A percentile compares a stretch with the other conserved stretches of the same genome.
These are phyloP conservation scores for Pseudoips prasinana DNA, from an alignment of 2,888 invertebrate species.

Conservation along the genomic window DNA sequence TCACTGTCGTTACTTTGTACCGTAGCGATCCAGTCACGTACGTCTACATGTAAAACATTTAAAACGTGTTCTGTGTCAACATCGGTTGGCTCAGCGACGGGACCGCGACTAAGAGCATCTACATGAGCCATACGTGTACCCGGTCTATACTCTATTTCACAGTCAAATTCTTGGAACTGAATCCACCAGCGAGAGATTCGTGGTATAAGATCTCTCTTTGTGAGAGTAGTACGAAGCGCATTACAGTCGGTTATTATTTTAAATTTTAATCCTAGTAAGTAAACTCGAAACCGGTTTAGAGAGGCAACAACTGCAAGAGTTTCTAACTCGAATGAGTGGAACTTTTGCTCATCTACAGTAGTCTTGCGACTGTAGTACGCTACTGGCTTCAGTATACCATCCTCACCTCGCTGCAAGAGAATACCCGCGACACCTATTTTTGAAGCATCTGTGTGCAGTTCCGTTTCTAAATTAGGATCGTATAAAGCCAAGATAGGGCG, in stretches of 20 bases:
- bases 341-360: slow-evolving; percentile 16
- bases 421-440: not conserved
- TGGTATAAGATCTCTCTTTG: slow-evolving; percentile 23
- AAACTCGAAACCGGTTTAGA: slow-evolving; percentile 17
- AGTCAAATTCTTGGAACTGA: slow-evolving; percentile 28
- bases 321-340: slow-evolving; percentile 15
- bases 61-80: not conserved
- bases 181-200: slow-evolving; percentile 24
- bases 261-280: slow-evolving; percentile 16
- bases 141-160: slow-evolving; percentile 18
- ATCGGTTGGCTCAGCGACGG: not conserved
- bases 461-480: not conserved
- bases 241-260: slow-evolving; percentile 19
- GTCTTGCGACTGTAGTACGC: slow-evolving; percentile 22
- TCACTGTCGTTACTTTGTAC: slow-evolving; percentile 4
- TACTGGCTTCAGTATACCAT: slow-evolving; percentile 1
- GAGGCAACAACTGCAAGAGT: slow-evolving; percentile 13
- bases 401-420: not conserved
- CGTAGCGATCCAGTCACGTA: slow-evolving; percentile 2
- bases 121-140: slow-evolving; percentile 21
- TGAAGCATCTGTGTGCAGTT: slow-evolving; percentile 1
- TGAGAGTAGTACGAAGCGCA: slow-evolving; percentile 20
- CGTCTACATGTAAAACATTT: not conserved
- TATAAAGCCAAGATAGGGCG: not conserved
- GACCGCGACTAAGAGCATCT: slow-evolving; percentile 8